Evolutionary conservation across 2,888 invertebrate species (phyloP).

Genomic region (Oligia strigilis): DNA sequence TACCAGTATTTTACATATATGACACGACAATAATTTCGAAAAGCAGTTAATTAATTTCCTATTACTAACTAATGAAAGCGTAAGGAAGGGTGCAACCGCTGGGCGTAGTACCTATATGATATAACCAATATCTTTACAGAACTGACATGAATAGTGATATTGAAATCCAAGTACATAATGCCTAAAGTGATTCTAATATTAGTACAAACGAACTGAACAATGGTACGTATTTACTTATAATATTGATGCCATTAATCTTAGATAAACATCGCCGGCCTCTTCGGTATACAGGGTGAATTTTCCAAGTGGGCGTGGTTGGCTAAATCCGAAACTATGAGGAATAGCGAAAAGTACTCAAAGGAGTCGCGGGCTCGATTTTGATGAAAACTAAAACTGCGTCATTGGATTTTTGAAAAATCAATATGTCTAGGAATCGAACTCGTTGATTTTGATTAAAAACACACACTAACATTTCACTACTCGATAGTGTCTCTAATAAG

Average conservation of each 20-base stretch:
- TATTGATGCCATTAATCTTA: constrained; percentile 65
- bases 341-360: too few species aligned
- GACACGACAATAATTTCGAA: not conserved
- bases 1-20: too few species aligned
- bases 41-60: not conserved
- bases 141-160: constrained; percentile 32
- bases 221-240: constrained; percentile 62
- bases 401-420: too few species aligned
- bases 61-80: not conserved
- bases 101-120: not conserved
- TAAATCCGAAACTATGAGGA: too few species aligned
- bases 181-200: constrained; percentile 56
- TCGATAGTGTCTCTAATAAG: too few species aligned
- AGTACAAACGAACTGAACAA: constrained; percentile 60
- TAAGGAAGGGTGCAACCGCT: not conserved
- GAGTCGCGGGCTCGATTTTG: too few species aligned
- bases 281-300: constrained; percentile 16
- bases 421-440: too few species aligned
- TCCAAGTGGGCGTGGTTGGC: too few species aligned
- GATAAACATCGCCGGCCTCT: constrained; percentile 50
- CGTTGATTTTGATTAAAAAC: too few species aligned
- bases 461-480: too few species aligned
- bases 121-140: constrained; percentile 7
- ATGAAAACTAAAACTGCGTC: too few species aligned
- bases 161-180: constrained; percentile 50